phyloP scores from a whole-genome alignment of 2,888 invertebrate genomes.

The Dryocosmus kuriphilus region DNA sequence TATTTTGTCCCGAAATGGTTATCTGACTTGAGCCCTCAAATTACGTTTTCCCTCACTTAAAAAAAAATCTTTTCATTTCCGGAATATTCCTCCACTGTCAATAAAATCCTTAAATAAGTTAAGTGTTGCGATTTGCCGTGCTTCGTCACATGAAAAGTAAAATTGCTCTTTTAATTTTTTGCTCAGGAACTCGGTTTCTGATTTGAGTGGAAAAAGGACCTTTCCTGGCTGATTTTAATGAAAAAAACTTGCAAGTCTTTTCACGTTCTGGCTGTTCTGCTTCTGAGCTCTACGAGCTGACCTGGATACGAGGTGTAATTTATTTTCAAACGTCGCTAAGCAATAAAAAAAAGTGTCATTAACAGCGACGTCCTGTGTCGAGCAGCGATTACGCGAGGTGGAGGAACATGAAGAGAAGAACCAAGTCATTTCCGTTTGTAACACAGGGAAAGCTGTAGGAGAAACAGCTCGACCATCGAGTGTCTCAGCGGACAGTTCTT shows the following conservation, averaged over 20 bases:
- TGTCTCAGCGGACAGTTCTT: conserved; percentile 53
- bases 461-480: conserved; percentile 51
- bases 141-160: neutral
- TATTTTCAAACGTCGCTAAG: conserved; percentile 32
- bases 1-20: no score
- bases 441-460: conserved; percentile 52
- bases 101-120: neutral
- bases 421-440: conserved; percentile 54
- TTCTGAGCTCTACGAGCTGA: neutral
- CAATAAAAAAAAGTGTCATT: conserved; percentile 55
- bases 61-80: neutral
- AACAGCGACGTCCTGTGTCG: conserved; percentile 56
- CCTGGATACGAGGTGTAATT: conserved; percentile 30
- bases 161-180: neutral
- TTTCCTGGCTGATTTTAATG: neutral
- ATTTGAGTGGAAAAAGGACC: conserved; percentile 5
- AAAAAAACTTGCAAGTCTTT: neutral
- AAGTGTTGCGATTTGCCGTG: neutral
- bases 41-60: no score
- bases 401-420: conserved; percentile 46
- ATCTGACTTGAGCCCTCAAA: no score
- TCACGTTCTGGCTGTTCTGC: conserved; percentile 5
- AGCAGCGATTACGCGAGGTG: conserved; percentile 53
- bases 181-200: neutral
- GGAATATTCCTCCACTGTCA: neutral